These are phyloP conservation scores for Pyrgus malvae DNA, from an alignment of 2,888 invertebrate genomes.

Conservation along the genomic window DNA sequence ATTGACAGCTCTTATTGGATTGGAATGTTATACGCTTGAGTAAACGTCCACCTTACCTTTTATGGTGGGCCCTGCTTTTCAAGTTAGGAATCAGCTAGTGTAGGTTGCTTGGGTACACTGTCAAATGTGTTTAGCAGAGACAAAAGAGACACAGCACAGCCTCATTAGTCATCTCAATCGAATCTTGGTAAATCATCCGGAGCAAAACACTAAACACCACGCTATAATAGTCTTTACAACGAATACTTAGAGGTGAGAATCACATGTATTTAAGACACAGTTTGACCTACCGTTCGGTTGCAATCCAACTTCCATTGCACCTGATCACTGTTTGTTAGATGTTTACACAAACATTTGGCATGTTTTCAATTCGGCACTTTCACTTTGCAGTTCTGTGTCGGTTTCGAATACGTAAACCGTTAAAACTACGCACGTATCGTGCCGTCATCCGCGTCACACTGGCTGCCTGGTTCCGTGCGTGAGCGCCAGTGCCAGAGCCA, in stretches of 20 bases:
- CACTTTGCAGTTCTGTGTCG: constrained; percentile 67
- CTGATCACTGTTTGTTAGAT: neutral
- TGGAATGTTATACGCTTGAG: no score
- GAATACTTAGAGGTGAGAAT: constrained; percentile 27
- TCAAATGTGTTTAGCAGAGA: neutral
- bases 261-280: constrained; percentile 14
- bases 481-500: constrained; percentile 53
- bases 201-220: neutral
- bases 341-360: constrained; percentile 42
- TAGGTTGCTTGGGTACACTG: neutral
- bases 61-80: no score
- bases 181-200: constrained; percentile 7
- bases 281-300: constrained; percentile 35
- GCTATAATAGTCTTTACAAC: constrained; percentile 28
- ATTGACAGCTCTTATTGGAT: no score
- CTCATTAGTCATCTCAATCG: constrained; percentile 19
- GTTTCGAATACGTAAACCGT: constrained; percentile 51
- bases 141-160: neutral
- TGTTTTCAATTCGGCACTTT: constrained; percentile 56
- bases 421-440: constrained; percentile 48
- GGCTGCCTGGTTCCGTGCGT: constrained; percentile 53
- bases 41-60: no score
- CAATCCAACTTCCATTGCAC: constrained; percentile 17
- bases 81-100: no score
- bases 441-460: constrained; percentile 47